These are phyloP conservation scores for Gnathonemus longibarbis DNA, from an alignment of 2,113 vertebrate species.

Conservation along the genomic window DNA sequence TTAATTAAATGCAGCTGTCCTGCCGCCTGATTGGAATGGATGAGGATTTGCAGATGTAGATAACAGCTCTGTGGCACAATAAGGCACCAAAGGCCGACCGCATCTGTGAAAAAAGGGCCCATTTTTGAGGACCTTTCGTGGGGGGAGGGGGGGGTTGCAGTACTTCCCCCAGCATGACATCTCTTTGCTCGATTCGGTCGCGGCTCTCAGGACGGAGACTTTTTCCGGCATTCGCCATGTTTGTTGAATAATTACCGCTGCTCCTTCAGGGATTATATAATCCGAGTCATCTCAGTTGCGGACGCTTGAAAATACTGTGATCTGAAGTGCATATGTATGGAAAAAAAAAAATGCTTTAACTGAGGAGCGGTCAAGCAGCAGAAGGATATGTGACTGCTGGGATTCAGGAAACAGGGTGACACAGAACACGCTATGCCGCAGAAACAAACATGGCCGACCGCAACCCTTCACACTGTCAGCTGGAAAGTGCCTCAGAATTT, in stretches of 20 bases:
- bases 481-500: background rate
- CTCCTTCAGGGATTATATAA: slow-evolving; percentile 36
- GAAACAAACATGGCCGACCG: background rate
- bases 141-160: background rate
- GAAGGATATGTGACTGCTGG: background rate
- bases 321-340: background rate
- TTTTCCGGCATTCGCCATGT: background rate
- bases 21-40: background rate
- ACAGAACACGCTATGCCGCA: background rate
- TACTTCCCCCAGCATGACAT: background rate
- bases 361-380: background rate
- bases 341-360: background rate
- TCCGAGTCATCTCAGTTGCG: background rate
- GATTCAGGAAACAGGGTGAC: background rate
- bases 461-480: background rate
- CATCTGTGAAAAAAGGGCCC: background rate
- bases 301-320: background rate
- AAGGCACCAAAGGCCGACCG: background rate
- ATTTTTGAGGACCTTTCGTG: background rate
- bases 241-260: slow-evolving; percentile 7
- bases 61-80: background rate
- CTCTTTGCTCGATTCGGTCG: background rate
- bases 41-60: background rate
- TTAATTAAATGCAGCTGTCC: slow-evolving; percentile 5
- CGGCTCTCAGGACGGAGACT: background rate